Evolutionary conservation across 2,113 vertebrate species (phyloP), one percentile per base, ranked within the genome.

Genomic region (Asarcornis scutulata): DNA sequence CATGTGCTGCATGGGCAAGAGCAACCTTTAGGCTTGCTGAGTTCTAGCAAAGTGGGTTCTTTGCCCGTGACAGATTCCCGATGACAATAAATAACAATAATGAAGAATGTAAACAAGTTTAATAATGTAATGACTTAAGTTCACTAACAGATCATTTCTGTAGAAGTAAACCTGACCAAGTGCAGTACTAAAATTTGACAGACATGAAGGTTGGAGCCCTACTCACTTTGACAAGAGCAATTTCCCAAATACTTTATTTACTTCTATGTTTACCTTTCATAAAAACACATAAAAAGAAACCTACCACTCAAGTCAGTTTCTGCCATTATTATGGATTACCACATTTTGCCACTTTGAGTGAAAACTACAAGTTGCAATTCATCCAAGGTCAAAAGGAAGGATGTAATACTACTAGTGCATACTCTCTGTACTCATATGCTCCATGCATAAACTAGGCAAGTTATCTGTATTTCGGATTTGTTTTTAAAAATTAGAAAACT

Each of bases 211-310:
- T 40, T 15, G 34, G 22, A 23, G 11, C 31, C 58, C 31, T 38
- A 22, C 7, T 56, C 4, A 14, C 20, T 73, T 78, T 26, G 36
- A 6, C 44, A 59, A 42, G 53, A 59, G 36, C 23, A 50, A 27
- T 58, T 62, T 52, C 34, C 63, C 11, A 7, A 50, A 21, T 3
- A 60, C 5, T 27, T 42, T 14, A 8, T 17, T 40, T 42, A 25
- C 27, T 20, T 7, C 0, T 0, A 25, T 9, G 15, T 44, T 32
- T 75, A 50, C 13, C 27, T 7, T 29, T 10, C 32, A 53, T 8
- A 79, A 73, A 73, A 44, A 23, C 15, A 34, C 20, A 34, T n/a
- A 77, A 64, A 60, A 63, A 77, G n/a, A 9, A 5, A 9, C 20
- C 26, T 64, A 23, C 5, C 32, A 29, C 9, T 66, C 38, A 5